Conservation (phyloP, 2,888 invertebrate species). For the Baronia brevicornis region DNA sequence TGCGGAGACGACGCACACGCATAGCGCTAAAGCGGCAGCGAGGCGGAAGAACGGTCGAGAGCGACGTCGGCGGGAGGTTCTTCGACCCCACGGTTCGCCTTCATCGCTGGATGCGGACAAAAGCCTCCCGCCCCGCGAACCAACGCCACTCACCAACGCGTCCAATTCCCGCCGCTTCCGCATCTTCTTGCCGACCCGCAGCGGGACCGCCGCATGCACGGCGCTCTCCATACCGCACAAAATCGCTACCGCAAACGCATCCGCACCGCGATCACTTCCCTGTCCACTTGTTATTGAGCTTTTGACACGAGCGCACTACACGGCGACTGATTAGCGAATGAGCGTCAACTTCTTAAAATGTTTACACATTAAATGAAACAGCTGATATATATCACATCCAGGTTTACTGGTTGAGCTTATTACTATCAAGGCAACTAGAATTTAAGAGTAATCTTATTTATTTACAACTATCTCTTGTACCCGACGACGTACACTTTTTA, state of each 20-base stretch:
- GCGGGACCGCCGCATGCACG: conserved; percentile 78
- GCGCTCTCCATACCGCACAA: conserved; percentile 60
- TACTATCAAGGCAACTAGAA: no score
- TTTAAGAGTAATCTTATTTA: no score
- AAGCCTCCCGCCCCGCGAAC: conserved; percentile 70
- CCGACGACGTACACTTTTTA: no score
- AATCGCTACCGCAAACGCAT: conserved; percentile 59
- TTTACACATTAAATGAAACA: conserved; percentile 28
- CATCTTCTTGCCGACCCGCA: conserved; percentile 84
- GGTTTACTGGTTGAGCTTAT: conserved; percentile 2
- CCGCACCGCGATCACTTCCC: conserved; percentile 31
- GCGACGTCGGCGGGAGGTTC: conserved; percentile 48
- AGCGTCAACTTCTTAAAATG: conserved; percentile 22
- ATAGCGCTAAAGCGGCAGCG: conserved; percentile 76
- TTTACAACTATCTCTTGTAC: no score
- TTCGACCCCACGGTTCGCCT: conserved; percentile 71
- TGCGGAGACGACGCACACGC: conserved; percentile 78
- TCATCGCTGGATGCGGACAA: conserved; percentile 77
- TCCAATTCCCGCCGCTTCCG: conserved; percentile 84
- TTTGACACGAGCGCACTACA: conserved; percentile 36
- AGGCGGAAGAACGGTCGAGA: conserved; percentile 74
- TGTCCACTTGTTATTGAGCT: conserved; percentile 32
- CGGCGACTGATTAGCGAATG: conserved; percentile 43
- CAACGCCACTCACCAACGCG: conserved; percentile 78
- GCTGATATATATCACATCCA: conserved; percentile 20